Evolutionary conservation across 30 jellyfish, hydroid and myxozoan species (phyloP).

Genomic region (Cassiopea andromeda): DNA sequence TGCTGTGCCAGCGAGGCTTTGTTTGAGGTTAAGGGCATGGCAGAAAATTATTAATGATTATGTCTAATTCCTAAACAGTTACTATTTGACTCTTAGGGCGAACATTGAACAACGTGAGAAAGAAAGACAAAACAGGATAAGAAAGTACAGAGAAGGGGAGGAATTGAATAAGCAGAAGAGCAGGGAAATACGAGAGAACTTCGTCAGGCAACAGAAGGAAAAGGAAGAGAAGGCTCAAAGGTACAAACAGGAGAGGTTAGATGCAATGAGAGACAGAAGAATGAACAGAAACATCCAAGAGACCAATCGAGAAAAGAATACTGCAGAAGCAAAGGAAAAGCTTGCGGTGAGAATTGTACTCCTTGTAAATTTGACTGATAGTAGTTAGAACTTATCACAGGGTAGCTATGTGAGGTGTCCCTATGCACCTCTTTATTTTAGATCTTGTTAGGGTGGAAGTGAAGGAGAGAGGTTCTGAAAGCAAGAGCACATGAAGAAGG

Average conservation of each 20-base stretch:
- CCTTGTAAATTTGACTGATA: not conserved
- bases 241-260: slow-evolving; percentile 50
- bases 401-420: not conserved
- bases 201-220: slow-evolving; percentile 25
- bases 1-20: not conserved
- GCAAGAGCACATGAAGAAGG: no score
- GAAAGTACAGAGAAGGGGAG: slow-evolving; percentile 54
- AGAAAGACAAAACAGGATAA: slow-evolving; percentile 30
- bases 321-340: slow-evolving; percentile 22
- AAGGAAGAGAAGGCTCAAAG: slow-evolving; percentile 66
- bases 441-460: no score
- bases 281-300: slow-evolving; percentile 1
- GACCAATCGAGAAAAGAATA: not conserved
- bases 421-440: no score
- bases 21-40: not conserved
- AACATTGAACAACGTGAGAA: slow-evolving; percentile 43
- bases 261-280: slow-evolving; percentile 47
- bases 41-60: not conserved
- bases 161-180: slow-evolving; percentile 32
- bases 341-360: slow-evolving; percentile 14
- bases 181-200: slow-evolving; percentile 28
- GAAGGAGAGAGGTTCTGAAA: no score
- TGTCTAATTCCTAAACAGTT: no score
- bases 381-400: not conserved
- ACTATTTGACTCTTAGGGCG: slow-evolving; percentile 2